Conservation (phyloP, 2,888 invertebrate genomes). For the Mesoligia furuncula region DNA sequence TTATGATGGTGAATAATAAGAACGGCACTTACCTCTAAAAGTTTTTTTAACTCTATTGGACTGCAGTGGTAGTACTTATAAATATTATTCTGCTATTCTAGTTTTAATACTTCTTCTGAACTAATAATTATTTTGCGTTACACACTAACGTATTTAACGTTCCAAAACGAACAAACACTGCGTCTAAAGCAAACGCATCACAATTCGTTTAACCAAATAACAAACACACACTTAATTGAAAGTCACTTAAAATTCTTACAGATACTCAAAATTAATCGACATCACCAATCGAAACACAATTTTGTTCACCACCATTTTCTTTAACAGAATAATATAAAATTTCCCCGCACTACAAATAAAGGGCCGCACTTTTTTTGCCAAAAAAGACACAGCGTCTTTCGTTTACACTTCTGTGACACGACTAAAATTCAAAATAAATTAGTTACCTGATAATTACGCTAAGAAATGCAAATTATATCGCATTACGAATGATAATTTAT, state of each 20-base stretch:
- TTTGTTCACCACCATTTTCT: neutral
- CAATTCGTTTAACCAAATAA: neutral
- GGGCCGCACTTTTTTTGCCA: neutral
- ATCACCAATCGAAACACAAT: neutral
- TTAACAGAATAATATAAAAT: neutral
- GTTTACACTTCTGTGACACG: neutral
- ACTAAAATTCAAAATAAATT: constrained; percentile 1
- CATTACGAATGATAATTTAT: neutral
- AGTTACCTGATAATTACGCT: neutral
- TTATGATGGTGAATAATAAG: neutral
- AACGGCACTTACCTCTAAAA: neutral
- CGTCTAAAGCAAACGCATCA: neutral
- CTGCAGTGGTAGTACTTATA: neutral
- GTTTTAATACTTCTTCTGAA: neutral
- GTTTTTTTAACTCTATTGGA: neutral
- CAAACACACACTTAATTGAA: neutral
- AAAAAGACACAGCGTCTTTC: neutral
- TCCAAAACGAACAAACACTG: neutral
- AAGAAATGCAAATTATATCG: neutral
- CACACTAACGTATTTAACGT: too few relatives aligned
- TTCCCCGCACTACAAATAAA: too few relatives aligned
- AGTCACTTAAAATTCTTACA: neutral
- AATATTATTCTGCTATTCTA: neutral
- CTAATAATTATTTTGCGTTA: neutral
- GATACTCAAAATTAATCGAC: neutral